These are phyloP conservation scores for Taxidea taxus DNA, from an alignment of 2,113 vertebrate species.

Conservation along the genomic window DNA sequence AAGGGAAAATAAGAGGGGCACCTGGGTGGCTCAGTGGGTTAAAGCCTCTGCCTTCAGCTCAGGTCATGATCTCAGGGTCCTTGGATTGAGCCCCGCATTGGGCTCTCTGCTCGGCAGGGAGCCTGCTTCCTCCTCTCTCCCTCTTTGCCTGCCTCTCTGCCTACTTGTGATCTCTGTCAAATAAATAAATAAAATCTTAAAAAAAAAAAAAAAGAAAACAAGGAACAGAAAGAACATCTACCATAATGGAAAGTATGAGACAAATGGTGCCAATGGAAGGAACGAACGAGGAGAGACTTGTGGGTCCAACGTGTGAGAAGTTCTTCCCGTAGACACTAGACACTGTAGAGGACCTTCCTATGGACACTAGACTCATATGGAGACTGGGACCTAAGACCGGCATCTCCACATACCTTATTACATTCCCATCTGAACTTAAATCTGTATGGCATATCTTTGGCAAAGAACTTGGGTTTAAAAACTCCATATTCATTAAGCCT, in stretches of 20 bases:
- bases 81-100: too few relatives aligned
- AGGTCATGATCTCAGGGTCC: too few relatives aligned
- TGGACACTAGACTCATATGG: background rate
- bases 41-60: too few relatives aligned
- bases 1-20: background rate
- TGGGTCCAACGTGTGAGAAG: background rate
- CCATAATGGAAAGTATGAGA: background rate
- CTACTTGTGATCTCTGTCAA: too few relatives aligned
- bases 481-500: background rate
- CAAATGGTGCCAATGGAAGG: background rate
- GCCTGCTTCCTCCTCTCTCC: too few relatives aligned
- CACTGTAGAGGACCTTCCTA: background rate
- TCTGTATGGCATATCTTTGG: background rate
- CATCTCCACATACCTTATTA: background rate
- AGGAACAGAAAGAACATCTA: background rate
- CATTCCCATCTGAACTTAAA: background rate
- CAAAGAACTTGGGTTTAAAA: background rate
- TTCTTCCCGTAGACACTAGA: background rate
- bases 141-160: too few relatives aligned
- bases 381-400: background rate
- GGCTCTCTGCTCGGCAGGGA: too few relatives aligned
- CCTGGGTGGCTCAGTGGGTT: too few relatives aligned
- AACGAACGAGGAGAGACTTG: fast-evolving
- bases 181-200: too few relatives aligned
- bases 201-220: background rate